Evolutionary conservation across 2,113 vertebrate species (phyloP), one percentile per base, ranked within the genome.

Genomic region (Okapia johnstoni): DNA sequence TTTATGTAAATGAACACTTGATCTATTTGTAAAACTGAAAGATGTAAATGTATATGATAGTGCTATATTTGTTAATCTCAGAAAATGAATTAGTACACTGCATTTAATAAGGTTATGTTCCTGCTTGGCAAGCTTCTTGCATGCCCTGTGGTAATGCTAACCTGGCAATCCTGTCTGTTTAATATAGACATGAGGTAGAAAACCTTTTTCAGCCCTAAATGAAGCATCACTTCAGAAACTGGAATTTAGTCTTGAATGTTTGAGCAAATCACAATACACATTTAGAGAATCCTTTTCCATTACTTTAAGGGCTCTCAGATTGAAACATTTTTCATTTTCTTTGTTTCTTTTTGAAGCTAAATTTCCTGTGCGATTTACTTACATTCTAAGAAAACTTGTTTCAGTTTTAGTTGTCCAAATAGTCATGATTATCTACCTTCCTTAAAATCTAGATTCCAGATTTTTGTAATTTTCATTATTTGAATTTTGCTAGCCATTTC

Each of bases 201-300:
- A 12, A 6, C 5, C 43, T 85, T 43, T 21, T 96, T 96, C 80
- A 90, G 85, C 96, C 19, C 85, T 63, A 73, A 63, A 36, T n/a
- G 90, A 97, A 63, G 21, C 80, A 96, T 96, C 50, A 26, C n/a
- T 92, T 96, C 33, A 91, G 91, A 93, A 95, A 94, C n/a, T 40
- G 9, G 93, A 54, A 40, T 77, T 87, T 55, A 46, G 60, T 86
- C 28, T 73, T 85, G 73, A 63, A 26, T 83, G 43, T 81, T 58
- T 84, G 36, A 92, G 36, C 66, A 57, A 85, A 21, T 96, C 84
- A 55, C 11, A 85, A 5, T 50, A n/a, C 15, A 36, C 76, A 63
- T 30, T 93, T 88, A 93, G 73, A 95, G 30, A 88, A 46, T 88
- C 5, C 8, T 85, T 70, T 88, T 61, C 25, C 4, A 3, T 57